These are phyloP conservation scores for Lytechinus pictus DNA, from an alignment of 35 echinoderm and acorn worm species.

Conservation along the genomic window DNA sequence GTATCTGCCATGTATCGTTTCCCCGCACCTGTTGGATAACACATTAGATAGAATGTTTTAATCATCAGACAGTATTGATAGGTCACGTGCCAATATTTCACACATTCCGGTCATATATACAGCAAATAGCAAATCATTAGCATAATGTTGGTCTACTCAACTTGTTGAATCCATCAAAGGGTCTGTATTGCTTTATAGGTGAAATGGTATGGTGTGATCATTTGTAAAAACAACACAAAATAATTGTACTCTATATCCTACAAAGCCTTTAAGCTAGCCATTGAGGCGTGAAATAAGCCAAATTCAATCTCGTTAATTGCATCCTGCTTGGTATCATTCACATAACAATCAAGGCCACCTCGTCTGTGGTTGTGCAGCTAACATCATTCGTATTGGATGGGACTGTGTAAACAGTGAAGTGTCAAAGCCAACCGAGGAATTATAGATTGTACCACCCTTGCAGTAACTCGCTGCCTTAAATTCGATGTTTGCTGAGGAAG, in stretches of 20 bases:
- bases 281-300: background rate
- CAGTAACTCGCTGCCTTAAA: background rate
- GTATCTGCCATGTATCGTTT: background rate
- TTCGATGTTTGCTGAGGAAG: background rate
- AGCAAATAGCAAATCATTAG: background rate
- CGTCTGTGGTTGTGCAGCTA: background rate
- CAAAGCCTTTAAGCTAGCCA: slow-evolving; percentile 14
- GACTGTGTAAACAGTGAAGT: slow-evolving; percentile 24
- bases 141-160: background rate
- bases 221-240: background rate
- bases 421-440: background rate
- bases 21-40: background rate
- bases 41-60: background rate
- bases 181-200: background rate
- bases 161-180: background rate
- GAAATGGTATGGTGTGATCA: background rate
- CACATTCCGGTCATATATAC: background rate
- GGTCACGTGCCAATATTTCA: background rate
- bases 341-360: background rate
- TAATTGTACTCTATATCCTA: background rate
- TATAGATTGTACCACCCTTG: background rate
- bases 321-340: background rate
- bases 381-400: background rate
- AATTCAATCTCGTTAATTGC: slow-evolving; percentile 38
- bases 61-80: background rate